Evolutionary conservation across 2,888 invertebrate genomes (phyloP).

Genomic region (Ptychoptera albimana): DNA sequence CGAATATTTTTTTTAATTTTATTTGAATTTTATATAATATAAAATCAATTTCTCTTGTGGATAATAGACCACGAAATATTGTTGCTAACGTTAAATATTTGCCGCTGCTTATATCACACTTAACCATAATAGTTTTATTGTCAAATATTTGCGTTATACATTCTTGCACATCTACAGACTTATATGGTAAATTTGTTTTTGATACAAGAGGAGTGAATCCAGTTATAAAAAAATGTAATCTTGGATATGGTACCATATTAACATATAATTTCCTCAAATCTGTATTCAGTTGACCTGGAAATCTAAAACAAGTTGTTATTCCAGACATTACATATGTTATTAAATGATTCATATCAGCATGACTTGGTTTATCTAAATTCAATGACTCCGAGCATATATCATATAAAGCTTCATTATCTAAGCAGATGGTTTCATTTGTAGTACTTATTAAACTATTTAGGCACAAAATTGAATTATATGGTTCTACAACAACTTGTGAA

Average conservation of each 20-base stretch:
- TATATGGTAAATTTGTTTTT: conserved; percentile 45
- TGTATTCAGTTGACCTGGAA: conserved; percentile 84
- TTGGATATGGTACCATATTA: conserved; percentile 84
- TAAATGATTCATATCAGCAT: conserved; percentile 21
- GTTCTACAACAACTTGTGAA: conserved; percentile 23
- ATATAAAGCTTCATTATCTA: conserved; percentile 25
- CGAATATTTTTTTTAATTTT: conserved; percentile 55
- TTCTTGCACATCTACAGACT: conserved; percentile 54
- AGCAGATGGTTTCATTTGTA: conserved; percentile 21
- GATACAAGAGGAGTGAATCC: conserved; percentile 60
- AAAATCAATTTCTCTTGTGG: conserved; percentile 62
- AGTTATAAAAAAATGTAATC: conserved; percentile 75
- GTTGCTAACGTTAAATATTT: conserved; percentile 65
- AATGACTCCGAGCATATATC: conserved; percentile 21
- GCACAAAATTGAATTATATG: conserved; percentile 22
- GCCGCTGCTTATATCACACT: conserved; percentile 61
- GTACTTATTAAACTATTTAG: conserved; percentile 19
- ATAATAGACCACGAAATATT: conserved; percentile 50
- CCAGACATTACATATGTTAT: conserved; percentile 37
- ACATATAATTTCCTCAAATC: conserved; percentile 72
- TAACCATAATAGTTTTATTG: conserved; percentile 66
- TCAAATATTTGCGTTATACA: conserved; percentile 56
- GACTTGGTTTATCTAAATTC: conserved; percentile 6
- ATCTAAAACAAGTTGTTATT: conserved; percentile 60
- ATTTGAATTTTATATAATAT: conserved; percentile 63